A percentile compares a stretch with the other conserved stretches of the same genome.
phyloP scores from a whole-genome alignment of 2,797 vertebrate genomes.

The Australoheros facetus region DNA sequence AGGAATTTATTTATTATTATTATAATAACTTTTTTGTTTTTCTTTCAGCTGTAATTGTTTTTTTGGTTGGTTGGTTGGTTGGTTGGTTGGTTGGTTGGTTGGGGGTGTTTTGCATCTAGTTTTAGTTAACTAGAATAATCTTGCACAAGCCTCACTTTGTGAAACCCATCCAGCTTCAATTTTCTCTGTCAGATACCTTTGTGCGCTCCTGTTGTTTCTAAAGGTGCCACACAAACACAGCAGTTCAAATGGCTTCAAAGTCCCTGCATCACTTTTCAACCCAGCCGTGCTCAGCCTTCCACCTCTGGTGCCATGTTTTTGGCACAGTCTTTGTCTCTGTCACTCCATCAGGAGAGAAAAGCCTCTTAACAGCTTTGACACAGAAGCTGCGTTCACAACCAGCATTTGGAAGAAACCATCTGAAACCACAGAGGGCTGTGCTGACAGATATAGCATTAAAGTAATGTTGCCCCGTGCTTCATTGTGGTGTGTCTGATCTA shows the following conservation, averaged over 20 bases:
- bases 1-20: too few relatives aligned
- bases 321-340: not conserved
- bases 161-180: not conserved
- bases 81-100: too few relatives aligned
- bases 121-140: not conserved
- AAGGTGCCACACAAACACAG: not conserved
- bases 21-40: not conserved
- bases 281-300: not conserved
- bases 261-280: not conserved
- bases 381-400: not conserved
- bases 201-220: not conserved
- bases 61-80: too few relatives aligned
- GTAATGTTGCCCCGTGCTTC: too few relatives aligned
- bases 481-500: not conserved
- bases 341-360: conserved; percentile 4
- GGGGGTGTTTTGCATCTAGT: not conserved
- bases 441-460: not conserved
- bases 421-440: not conserved
- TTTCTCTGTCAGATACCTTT: not conserved
- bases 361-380: not conserved
- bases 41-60: not conserved
- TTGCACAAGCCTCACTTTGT: not conserved
- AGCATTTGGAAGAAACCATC: not conserved
- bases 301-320: not conserved
- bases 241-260: not conserved